Conservation (phyloP, 2,888 invertebrate species). For the Orgyia antiqua region DNA sequence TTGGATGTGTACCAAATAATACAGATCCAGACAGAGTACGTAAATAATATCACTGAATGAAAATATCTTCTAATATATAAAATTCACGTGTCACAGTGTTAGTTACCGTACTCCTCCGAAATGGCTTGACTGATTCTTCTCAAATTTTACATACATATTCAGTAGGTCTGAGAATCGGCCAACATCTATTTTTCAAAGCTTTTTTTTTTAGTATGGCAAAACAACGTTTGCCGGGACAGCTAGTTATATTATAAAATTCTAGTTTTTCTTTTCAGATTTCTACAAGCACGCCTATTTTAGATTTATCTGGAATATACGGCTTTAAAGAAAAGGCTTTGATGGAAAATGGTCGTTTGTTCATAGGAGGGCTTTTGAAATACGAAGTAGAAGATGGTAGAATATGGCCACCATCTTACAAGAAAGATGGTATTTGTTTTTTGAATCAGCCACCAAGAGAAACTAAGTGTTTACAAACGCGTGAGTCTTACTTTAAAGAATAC, state of each 20-base stretch:
- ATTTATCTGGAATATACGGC: conserved; percentile 35
- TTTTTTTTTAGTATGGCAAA: no score
- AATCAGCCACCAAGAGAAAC: conserved; percentile 30
- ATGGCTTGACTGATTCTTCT: no score
- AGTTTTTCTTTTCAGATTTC: conserved; percentile 28
- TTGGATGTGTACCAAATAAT: conserved; percentile 34
- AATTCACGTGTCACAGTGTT: no score
- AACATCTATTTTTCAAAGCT: no score
- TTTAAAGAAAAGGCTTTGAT: conserved; percentile 14
- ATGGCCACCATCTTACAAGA: conserved; percentile 39
- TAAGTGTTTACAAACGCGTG: conserved; percentile 36
- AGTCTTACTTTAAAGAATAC: conserved; percentile 12
- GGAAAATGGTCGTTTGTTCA: conserved; percentile 25
- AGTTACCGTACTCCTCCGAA: no score
- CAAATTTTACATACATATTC: no score
- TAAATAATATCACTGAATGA: neutral
- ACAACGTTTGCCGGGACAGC: no score
- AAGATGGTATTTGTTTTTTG: conserved; percentile 24
- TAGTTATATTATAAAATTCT: no score
- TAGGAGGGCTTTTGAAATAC: conserved; percentile 35
- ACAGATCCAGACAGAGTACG: conserved; percentile 36
- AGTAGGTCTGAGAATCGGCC: no score
- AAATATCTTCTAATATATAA: no score
- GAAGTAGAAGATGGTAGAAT: conserved; percentile 34
- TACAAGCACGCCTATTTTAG: conserved; percentile 33